A percentile compares a stretch with the other conserved stretches of the same genome.
Evolutionary conservation across 2,113 vertebrate genomes (phyloP).

Genomic region (Podarcis raffonei): DNA sequence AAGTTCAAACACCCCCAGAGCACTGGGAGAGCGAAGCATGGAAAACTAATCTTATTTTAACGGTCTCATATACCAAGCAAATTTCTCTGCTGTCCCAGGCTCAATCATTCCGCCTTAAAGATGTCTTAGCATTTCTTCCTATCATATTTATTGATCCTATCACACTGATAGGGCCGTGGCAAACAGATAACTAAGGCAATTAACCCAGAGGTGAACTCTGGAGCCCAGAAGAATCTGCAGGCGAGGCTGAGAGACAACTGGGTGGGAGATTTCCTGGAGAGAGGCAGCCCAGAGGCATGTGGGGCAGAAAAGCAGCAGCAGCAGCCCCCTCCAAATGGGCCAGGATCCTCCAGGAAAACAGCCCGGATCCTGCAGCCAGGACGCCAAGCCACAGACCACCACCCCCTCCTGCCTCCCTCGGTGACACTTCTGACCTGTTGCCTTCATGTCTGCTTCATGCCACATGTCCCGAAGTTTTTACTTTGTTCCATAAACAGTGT

Average conservation of each 20-base stretch:
- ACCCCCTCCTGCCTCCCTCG: neutral
- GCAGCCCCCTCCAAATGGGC: no score
- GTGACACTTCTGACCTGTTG: neutral
- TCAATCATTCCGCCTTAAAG: slow-evolving; percentile 7
- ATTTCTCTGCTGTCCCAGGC: slow-evolving; percentile 8
- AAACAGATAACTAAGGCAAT: slow-evolving; percentile 34
- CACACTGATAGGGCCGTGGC: neutral
- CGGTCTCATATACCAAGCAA: neutral
- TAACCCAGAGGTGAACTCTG: slow-evolving; percentile 17
- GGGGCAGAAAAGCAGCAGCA: neutral
- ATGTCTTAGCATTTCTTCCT: neutral
- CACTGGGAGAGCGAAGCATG: neutral
- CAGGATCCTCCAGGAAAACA: neutral
- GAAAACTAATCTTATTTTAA: neutral
- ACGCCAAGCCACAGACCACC: neutral
- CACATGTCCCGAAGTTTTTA: neutral
- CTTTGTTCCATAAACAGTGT: neutral
- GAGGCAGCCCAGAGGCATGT: neutral
- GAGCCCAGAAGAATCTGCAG: neutral
- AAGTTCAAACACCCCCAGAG: neutral
- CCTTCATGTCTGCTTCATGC: no score
- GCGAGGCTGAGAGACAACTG: fast-evolving
- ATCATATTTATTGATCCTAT: slow-evolving; percentile 29
- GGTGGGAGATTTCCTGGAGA: neutral
- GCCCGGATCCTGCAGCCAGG: neutral